Evolutionary conservation across 2,888 invertebrate species (phyloP), one percentile per base, ranked within the genome.

Genomic region (Noctua janthe): DNA sequence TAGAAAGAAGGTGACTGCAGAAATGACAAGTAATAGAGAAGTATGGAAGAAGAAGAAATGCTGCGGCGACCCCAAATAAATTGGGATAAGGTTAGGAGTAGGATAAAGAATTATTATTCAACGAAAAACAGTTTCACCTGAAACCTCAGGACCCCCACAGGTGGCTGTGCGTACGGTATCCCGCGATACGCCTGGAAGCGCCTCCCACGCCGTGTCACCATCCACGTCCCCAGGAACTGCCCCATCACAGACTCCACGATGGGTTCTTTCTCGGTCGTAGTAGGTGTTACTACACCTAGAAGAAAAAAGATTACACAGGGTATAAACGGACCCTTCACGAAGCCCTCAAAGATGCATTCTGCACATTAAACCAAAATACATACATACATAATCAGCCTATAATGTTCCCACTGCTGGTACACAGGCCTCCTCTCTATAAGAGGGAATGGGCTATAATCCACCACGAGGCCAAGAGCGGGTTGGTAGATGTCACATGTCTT

Each of bases 121-220:
- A 59, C 11, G 13, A 62, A 29, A 10, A 62, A 23, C 54, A 20
- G 8, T n/a, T 35, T 75, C 23, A 94, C 95, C 92, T 97, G 91
- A 85, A 95, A 95, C n/a, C 97, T 88, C 3, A 94, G 90, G 2
- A 92, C 88, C 0, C 93, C 94, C 0, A 94, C 87, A 0, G 97
- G 97, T 0, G 97, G 93, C 79, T 95, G 92, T 0, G 96, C 96
- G 84, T 96, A 97, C 43, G 93, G 92, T 77, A 97, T 95, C 11
- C 96, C 96, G 0, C 96, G 93, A 90, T 96, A 97, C 0, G 97
- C 95, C 82, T 94, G 94, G 87, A 97, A 94, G 54, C 87, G 89
- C 0, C 94, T 87, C 0, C 95, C 96, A 39, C 92, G 92, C 1
- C 96, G 94, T 2, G 96, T 93, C 59, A 85, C 80, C 93, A 97